phyloP scores from a whole-genome alignment of 1,140 invertebrate species.

The Drosophila dunni region DNA sequence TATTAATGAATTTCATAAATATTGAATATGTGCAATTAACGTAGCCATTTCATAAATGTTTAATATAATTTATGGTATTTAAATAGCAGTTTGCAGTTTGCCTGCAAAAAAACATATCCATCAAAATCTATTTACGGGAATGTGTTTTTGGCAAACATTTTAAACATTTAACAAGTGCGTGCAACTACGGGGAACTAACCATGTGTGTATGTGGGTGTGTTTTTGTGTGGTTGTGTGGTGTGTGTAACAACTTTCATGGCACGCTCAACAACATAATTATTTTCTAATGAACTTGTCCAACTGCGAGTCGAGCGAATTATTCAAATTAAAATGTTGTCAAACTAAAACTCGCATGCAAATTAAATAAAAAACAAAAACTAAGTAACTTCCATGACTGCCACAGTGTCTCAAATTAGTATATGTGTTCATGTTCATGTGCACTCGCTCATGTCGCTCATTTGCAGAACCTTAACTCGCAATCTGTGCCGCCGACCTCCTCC shows the following conservation, averaged over 20 bases:
- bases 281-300: slow-evolving; percentile 51
- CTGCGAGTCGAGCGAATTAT: slow-evolving; percentile 37
- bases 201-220: slow-evolving; percentile 8
- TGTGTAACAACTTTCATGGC: slow-evolving; percentile 34
- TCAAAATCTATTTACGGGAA: slow-evolving; percentile 11
- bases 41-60: slow-evolving; percentile 26
- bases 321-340: slow-evolving; percentile 49
- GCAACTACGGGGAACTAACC: not conserved
- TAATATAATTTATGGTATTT: slow-evolving; percentile 23
- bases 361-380: slow-evolving; percentile 42
- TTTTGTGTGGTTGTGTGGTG: not conserved
- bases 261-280: slow-evolving; percentile 43
- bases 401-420: slow-evolving; percentile 12
- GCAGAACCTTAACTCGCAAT: slow-evolving; percentile 25
- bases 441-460: slow-evolving; percentile 30
- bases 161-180: slow-evolving; percentile 47
- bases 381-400: slow-evolving; percentile 30
- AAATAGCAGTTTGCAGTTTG: slow-evolving; percentile 8
- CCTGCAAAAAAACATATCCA: slow-evolving; percentile 25
- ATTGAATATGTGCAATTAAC: slow-evolving; percentile 45
- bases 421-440: slow-evolving; percentile 24
- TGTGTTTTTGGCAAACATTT: slow-evolving; percentile 12
- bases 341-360: slow-evolving; percentile 44
- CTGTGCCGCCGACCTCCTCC: slow-evolving; percentile 14
- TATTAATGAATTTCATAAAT: slow-evolving; percentile 56